Conservation (phyloP, 2,113 vertebrate species). For the Butorides virescens region DNA sequence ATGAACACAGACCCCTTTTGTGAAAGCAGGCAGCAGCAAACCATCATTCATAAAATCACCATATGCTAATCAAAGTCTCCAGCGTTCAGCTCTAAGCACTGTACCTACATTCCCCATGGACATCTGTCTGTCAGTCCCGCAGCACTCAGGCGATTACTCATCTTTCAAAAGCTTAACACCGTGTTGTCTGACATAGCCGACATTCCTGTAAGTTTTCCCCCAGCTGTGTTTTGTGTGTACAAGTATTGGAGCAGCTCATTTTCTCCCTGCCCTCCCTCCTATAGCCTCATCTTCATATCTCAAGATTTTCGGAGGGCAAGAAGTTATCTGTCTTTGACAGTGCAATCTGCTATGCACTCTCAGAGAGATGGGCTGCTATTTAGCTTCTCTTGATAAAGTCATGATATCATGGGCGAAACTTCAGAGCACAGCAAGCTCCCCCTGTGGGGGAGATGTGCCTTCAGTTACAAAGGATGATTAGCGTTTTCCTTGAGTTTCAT, state of each 20-base stretch:
- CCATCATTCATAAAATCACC: neutral
- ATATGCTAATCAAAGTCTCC: rapidly evolving
- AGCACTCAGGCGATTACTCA: neutral
- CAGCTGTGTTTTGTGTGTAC: neutral
- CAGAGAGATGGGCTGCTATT: neutral
- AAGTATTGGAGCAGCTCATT: neutral
- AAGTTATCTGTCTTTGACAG: neutral
- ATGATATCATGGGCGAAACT: neutral
- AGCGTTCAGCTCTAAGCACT: neutral
- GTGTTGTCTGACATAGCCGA: rapidly evolving
- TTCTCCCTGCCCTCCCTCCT: neutral
- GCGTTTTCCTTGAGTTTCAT: neutral
- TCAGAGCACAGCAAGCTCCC: neutral
- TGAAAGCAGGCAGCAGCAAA: neutral
- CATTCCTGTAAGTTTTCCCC: neutral
- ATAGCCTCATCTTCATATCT: neutral
- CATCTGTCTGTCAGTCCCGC: neutral
- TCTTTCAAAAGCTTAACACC: neutral
- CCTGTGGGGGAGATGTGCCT: neutral
- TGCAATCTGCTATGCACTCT: neutral
- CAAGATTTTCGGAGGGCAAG: neutral
- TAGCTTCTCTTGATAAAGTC: slow-evolving; percentile 2
- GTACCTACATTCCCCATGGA: neutral
- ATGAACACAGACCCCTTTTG: neutral
- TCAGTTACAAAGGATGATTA: neutral